Base-by-base conservation (phyloP, 1,140 invertebrate genomes). In the Aphidius ervi region DNA sequence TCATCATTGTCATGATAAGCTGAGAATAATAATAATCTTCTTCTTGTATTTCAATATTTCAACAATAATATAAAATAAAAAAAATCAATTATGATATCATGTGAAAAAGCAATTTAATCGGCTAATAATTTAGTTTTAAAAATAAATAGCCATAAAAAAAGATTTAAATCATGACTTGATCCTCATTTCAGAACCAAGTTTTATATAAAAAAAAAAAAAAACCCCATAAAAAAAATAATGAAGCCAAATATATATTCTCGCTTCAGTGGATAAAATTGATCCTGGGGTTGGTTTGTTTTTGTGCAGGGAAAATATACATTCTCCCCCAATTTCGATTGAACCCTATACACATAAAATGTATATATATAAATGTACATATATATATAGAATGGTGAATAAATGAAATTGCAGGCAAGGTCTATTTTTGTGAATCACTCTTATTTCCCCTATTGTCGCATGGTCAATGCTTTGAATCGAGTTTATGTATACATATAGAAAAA, bases 391-490 rank as follows among this genome's bases (percentile, higher is more conserved):
- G 1, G 16, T 16, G 16, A 16, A 16, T 16, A 16, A 16, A 16
- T 16, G 16, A 16, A 16, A 16, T 16, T 16, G 16, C 16, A 16
- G 16, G 16, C 16, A 16, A 16, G 16, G 0, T 16, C 16, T 16
- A 16, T 16, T 16, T 16, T 16, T 1, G 67, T 65, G 70, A 71
- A 68, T 69, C 67, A 68, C 66, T 63, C 46, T 16, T 20, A 45
- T 47, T 23, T 46, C 60, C 61, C 46, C 41, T 46, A 42, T 46
- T 53, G 48, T 42, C 47, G 1, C 39, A 45, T 46, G 58, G 58
- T 61, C 61, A 59, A 65, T 65, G 58, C 61, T 53, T 59, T 47
- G 53, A 41, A 62, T 63, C 61, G 62, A 58, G 23, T 31, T 31
- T 66, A 48, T 16, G 16, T 46, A 59, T 49, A 62, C 61, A 56